Base-by-base conservation (phyloP, 1,140 invertebrate species). In the Drosophila repletoides region DNA sequence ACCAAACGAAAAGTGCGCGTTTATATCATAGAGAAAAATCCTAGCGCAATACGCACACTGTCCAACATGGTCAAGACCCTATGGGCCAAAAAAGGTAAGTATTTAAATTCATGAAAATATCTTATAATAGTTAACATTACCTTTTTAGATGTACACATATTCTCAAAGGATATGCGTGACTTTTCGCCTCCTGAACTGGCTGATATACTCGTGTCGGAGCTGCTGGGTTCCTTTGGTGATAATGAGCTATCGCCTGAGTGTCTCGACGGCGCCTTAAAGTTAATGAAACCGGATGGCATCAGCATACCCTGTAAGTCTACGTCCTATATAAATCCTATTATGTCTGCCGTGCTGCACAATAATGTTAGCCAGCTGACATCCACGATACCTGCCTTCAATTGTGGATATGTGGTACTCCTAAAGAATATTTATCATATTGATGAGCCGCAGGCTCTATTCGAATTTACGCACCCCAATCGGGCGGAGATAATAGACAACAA, bases 201-300 rank as follows among this genome's bases (percentile, higher is more conserved):
- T 0, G 98, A 99, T 91, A 98, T 99, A 65, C 91, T 99, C 22
- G 95, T 99, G 1, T 99, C 98, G 5, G 99, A 99, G 92, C 91
- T 99, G 10, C 92, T 99, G 5, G 95, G 99, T 3, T 99, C 98
- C 5, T 99, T 99, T 93, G 98, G 98, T 12, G 98, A 99, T 90
- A 99, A 99, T 91, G 99, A 99, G 92, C 93, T 99, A 0, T 98
- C 97, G 1, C 99, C 99, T 0, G 99, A 99, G 91, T 99, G 98
- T 92, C 92, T 99, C 7, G 98, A 99, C 92, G 98, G 98, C 3
- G 97, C 97, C 7, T 94, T 97, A 76, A 93, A 94, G 33, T 95
- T 98, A 70, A 91, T 99, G 0, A 98, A 97, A 92, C 93, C 94
- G 36, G 94, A 95, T 92, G 98, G 97, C 12, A 95, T 99, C 51